phyloP scores from a whole-genome alignment of 2,888 invertebrate species.

The Ectemnius cavifrons region DNA sequence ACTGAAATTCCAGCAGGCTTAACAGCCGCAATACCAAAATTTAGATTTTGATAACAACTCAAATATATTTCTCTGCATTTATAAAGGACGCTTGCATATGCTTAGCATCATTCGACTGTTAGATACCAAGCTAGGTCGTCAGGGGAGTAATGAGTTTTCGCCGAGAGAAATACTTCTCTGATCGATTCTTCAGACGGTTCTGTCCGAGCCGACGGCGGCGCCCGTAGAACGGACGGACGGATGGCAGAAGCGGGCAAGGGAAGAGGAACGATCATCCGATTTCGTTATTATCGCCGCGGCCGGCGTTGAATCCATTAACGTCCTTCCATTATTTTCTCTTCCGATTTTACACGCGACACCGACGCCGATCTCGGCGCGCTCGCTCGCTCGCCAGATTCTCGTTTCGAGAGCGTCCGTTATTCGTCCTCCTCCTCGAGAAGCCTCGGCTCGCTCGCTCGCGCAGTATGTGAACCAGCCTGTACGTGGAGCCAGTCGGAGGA shows the following conservation, averaged over 20 bases:
- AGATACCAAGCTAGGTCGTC: too few species aligned
- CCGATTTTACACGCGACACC: conserved; percentile 50
- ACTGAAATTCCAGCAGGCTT: too few species aligned
- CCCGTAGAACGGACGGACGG: conserved; percentile 17
- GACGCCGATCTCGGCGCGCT: conserved; percentile 38
- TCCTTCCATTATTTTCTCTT: conserved; percentile 41
- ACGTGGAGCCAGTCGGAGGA: conserved; percentile 44
- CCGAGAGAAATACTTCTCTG: neutral
- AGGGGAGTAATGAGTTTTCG: too few species aligned
- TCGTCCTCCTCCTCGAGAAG: conserved; percentile 56
- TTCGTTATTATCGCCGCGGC: conserved; percentile 29
- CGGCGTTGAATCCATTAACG: conserved; percentile 43
- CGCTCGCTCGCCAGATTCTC: conserved; percentile 41
- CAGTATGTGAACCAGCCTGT: conserved; percentile 59
- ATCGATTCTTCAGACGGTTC: conserved; percentile 9
- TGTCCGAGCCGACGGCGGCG: neutral
- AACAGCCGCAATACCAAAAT: too few species aligned
- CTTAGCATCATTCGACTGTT: too few species aligned
- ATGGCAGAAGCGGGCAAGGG: neutral
- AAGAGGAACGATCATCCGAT: conserved; percentile 13
- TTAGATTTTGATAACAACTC: too few species aligned
- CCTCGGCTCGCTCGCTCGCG: conserved; percentile 29
- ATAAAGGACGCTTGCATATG: too few species aligned
- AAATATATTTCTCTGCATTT: too few species aligned
- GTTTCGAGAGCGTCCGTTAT: conserved; percentile 59